Evolutionary conservation across 2,113 vertebrate species (phyloP).

Genomic region (Nerophis ophidion): DNA sequence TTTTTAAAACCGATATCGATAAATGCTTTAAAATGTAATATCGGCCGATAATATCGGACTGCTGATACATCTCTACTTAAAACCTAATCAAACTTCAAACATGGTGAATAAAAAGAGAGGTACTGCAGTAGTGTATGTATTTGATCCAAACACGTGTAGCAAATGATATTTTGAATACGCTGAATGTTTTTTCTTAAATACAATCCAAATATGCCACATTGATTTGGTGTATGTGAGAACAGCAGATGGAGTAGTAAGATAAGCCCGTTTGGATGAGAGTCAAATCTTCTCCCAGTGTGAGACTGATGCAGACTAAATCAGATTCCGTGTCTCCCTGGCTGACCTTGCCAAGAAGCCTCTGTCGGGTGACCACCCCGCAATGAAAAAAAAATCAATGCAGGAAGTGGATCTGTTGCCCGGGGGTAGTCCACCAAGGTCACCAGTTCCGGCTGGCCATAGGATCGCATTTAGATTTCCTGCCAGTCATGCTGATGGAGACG

Average conservation of each 20-base stretch:
- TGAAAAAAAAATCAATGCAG: slow-evolving; percentile 72
- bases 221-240: background rate
- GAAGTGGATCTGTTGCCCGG: slow-evolving; percentile 65
- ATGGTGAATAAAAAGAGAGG: too few relatives aligned
- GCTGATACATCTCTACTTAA: too few relatives aligned
- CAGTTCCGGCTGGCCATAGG: slow-evolving; percentile 18
- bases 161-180: too few relatives aligned
- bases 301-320: slow-evolving; percentile 47
- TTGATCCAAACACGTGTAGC: too few relatives aligned
- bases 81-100: too few relatives aligned
- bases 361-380: slow-evolving; percentile 51
- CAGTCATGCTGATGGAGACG: slow-evolving; percentile 30
- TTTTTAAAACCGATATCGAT: too few relatives aligned
- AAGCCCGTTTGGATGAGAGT: slow-evolving; percentile 16
- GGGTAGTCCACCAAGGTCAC: slow-evolving; percentile 67
- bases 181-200: background rate
- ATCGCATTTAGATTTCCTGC: slow-evolving; percentile 48
- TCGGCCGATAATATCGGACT: too few relatives aligned
- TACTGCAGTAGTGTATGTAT: too few relatives aligned
- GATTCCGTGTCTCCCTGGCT: slow-evolving; percentile 40
- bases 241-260: background rate
- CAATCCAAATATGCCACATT: background rate
- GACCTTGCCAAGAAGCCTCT: slow-evolving; percentile 54
- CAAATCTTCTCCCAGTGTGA: slow-evolving; percentile 34
- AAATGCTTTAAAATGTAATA: too few relatives aligned